phyloP scores from a whole-genome alignment of 2,888 invertebrate genomes.

The Calameuta idolon region DNA sequence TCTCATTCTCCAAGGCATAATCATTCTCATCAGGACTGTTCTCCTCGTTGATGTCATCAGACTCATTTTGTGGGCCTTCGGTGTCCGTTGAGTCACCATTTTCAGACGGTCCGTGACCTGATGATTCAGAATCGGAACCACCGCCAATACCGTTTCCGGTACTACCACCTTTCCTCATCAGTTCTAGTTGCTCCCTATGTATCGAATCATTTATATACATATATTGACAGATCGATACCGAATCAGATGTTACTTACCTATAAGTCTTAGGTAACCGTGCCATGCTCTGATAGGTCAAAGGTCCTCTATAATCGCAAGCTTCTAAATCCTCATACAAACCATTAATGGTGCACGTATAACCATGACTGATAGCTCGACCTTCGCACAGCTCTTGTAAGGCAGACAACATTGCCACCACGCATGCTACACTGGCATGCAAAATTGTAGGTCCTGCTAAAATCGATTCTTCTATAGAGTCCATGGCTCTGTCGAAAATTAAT shows the following conservation, averaged over 20 bases:
- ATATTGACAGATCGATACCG: not conserved
- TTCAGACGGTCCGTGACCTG: constrained; percentile 62
- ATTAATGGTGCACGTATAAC: constrained; percentile 64
- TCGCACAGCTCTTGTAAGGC: constrained; percentile 84
- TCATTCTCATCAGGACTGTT: constrained; percentile 56
- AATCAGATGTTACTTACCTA: constrained; percentile 66
- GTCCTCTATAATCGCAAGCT: constrained; percentile 81
- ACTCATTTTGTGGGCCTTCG: constrained; percentile 60
- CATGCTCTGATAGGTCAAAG: constrained; percentile 86
- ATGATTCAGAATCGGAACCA: constrained; percentile 60
- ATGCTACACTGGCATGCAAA: constrained; percentile 84
- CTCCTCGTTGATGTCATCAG: constrained; percentile 55
- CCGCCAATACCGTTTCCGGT: constrained; percentile 42
- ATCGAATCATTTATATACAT: constrained; percentile 5
- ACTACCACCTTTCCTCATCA: constrained; percentile 61
- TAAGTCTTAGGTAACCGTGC: constrained; percentile 86
- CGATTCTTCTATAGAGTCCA: constrained; percentile 94
- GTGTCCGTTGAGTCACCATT: constrained; percentile 63
- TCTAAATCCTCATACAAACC: constrained; percentile 60
- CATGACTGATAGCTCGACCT: constrained; percentile 78
- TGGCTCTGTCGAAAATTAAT: constrained; percentile 72
- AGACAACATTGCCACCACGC: constrained; percentile 84
- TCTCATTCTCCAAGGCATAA: constrained; percentile 61
- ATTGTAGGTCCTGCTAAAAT: constrained; percentile 84
- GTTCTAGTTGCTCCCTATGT: constrained; percentile 60